A percentile compares a stretch with the other conserved stretches of the same genome.
phyloP scores from a whole-genome alignment of 2,113 vertebrate genomes.

The Sceloporus tristichus region DNA sequence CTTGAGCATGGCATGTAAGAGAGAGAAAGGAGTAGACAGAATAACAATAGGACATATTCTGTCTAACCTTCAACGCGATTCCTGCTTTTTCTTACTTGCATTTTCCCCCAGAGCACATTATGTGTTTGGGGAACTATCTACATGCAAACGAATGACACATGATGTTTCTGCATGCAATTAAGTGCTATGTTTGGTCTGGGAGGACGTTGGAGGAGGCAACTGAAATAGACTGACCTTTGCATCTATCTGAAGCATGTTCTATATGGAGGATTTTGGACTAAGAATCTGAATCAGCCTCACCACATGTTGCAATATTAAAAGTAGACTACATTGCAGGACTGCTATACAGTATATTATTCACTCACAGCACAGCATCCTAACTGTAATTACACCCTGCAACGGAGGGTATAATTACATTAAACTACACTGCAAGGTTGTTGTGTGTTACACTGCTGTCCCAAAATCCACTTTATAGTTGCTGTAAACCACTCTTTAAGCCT shows the following conservation, averaged over 20 bases:
- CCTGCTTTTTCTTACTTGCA: too few relatives aligned
- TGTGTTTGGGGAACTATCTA: too few relatives aligned
- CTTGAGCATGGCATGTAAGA: too few relatives aligned
- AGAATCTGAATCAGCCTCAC: background rate
- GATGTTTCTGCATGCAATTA: background rate
- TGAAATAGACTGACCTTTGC: background rate
- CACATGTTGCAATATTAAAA: background rate
- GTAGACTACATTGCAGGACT: background rate
- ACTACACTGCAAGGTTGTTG: background rate
- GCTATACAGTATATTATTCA: background rate
- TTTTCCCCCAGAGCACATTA: too few relatives aligned
- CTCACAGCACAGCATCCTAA: background rate
- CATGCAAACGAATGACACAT: background rate
- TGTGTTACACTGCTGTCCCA: background rate
- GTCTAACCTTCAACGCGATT: too few relatives aligned
- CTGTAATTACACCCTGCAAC: background rate
- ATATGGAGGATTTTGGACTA: background rate
- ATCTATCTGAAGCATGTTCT: background rate
- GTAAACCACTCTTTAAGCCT: background rate
- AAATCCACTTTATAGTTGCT: background rate
- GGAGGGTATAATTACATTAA: background rate
- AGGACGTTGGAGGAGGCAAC: background rate
- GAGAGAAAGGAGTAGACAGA: too few relatives aligned
- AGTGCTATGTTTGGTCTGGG: background rate
- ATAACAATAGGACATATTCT: too few relatives aligned